A percentile compares a stretch with the other conserved stretches of the same genome.
Conservation (phyloP, 1,140 invertebrate species). For the Drosophila sucinea region DNA sequence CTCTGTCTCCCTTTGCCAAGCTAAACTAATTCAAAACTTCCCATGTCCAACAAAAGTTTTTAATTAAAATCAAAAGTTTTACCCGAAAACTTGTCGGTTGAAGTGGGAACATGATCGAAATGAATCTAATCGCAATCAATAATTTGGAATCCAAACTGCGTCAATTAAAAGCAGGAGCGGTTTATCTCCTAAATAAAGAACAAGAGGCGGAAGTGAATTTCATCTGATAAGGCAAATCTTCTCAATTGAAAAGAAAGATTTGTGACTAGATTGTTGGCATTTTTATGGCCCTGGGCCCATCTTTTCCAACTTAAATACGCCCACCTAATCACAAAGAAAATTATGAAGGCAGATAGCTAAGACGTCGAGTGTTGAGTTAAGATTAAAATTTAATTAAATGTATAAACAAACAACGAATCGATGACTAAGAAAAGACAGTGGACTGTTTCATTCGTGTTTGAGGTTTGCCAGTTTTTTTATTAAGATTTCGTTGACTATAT, state of each 20-base stretch:
- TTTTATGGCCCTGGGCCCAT: no score
- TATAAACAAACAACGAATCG: background rate
- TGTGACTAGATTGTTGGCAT: no score
- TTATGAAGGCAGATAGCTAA: background rate
- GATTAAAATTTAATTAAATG: conserved; percentile 8
- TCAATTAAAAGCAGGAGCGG: conserved; percentile 31
- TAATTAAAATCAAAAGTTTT: conserved; percentile 62
- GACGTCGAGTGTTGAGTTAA: background rate
- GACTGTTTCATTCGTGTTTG: no score
- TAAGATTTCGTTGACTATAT: no score
- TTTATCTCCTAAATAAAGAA: background rate
- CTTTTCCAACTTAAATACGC: no score
- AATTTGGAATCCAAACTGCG: conserved; percentile 25
- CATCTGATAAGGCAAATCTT: no score
- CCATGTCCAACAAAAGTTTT: conserved; percentile 47
- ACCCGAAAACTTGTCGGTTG: conserved; percentile 15
- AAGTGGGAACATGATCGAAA: conserved; percentile 15
- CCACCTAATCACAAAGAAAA: background rate
- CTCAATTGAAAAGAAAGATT: no score
- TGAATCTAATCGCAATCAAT: conserved; percentile 58
- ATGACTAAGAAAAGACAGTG: no score
- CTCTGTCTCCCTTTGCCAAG: conserved; percentile 35
- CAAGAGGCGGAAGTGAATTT: background rate
- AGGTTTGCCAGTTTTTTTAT: no score
- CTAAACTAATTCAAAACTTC: conserved; percentile 15